These are phyloP conservation scores for Eustalomyia histrio DNA, from an alignment of 2,888 invertebrate species.

Conservation along the genomic window DNA sequence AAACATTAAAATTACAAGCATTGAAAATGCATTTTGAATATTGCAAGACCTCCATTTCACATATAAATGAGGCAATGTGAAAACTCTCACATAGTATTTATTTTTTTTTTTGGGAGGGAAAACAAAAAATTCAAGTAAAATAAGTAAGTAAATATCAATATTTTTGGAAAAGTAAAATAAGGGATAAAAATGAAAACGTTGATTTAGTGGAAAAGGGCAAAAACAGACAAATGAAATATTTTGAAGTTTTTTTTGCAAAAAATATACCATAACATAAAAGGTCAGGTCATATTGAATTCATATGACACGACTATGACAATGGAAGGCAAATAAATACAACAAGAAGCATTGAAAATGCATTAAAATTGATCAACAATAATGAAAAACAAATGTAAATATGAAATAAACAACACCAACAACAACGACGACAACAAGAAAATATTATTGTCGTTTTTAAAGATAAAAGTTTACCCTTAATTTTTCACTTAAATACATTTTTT, in stretches of 20 bases:
- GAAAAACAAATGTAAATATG: constrained; percentile 54
- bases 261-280: constrained; percentile 23
- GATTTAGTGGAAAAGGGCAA: constrained; percentile 38
- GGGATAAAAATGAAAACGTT: constrained; percentile 44
- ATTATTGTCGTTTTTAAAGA: constrained; percentile 37
- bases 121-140: constrained; percentile 10
- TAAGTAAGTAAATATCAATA: constrained; percentile 11
- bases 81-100: constrained; percentile 1
- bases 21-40: constrained; percentile 55
- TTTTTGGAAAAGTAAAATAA: constrained; percentile 14
- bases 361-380: constrained; percentile 46
- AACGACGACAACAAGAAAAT: constrained; percentile 7
- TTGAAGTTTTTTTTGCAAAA: constrained; percentile 39
- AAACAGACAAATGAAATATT: constrained; percentile 15
- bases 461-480: constrained; percentile 52
- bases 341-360: constrained; percentile 64
- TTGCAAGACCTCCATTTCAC: neutral
- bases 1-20: constrained; percentile 49
- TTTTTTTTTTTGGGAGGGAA: constrained; percentile 24
- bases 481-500: constrained; percentile 48
- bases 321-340: constrained; percentile 40
- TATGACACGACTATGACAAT: neutral
- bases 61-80: constrained; percentile 7
- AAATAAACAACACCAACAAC: constrained; percentile 32
- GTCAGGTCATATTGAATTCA: constrained; percentile 37